Base-by-base conservation (phyloP, 2,113 vertebrate species). In the Sitta europaea region DNA sequence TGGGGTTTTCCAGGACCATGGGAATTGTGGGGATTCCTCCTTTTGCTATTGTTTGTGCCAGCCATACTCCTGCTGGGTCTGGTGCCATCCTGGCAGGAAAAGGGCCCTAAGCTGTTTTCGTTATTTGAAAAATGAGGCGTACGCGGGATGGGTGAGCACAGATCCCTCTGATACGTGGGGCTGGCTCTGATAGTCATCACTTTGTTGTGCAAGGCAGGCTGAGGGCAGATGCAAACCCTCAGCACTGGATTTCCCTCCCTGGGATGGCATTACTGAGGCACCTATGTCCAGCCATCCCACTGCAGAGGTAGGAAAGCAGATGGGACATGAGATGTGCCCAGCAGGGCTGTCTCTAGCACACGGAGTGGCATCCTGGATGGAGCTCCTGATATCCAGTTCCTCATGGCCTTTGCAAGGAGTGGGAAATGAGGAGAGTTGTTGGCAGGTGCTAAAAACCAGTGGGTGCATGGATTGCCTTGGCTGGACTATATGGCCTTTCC, bases 311-410 rank as follows among this genome's bases (percentile, higher is more conserved):
- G 54, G 47, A 47, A 70, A 51, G 35, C 63, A 36, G 17, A 5
- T 50, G 42, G 13, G 45, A 31, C 9, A 1, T 3, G 33, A 36
- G 25, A 3, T 12, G 45, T 3, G 1, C 59, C 73, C 45, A 23
- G 18, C 0, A 0, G 29, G 19, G 22, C 35, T 0, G 0, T 58
- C 18, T 66, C 27, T 43, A 29, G 81, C 51, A 62, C 9, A 12
- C 20, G 15, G 28, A 90, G 35, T 15, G 8, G 18, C 21, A 1
- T 88, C 17, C n/a, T 51, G 40, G 36, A 8, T 48, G 54, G 25
- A 43, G 17, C 47, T 85, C 5, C 66, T 90, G 40, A 51, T 22
- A 55, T 75, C 27, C 45, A 28, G 12, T 35, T 91, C 55, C 29
- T 76, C 4, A 0, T 4, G 17, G 57, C 9, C 36, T 92, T 82